phyloP scores from a whole-genome alignment of 2,797 vertebrate species.

The Enteromius fasciolatus region DNA sequence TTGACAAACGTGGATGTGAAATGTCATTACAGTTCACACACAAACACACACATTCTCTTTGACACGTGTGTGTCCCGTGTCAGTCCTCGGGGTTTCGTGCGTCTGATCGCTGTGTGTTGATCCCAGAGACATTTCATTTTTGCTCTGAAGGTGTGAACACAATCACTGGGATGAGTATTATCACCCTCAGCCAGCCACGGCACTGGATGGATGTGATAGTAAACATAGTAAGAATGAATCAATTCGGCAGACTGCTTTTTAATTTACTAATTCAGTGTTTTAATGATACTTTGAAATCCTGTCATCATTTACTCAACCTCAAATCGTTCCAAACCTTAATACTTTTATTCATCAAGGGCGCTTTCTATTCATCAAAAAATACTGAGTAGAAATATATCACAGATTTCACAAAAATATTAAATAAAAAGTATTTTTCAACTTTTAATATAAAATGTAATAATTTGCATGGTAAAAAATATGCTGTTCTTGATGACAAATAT shows the following conservation, averaged over 20 bases:
- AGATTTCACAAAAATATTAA: no score
- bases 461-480: not conserved
- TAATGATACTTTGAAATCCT: not conserved
- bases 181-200: not conserved
- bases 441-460: not conserved
- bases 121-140: not conserved
- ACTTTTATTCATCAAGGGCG: not conserved
- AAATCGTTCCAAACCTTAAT: not conserved
- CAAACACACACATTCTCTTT: not conserved
- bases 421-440: not conserved
- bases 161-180: not conserved
- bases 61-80: not conserved
- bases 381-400: not conserved
- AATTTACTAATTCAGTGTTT: conserved; percentile 6
- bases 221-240: not conserved
- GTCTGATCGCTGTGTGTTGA: conserved; percentile 6
- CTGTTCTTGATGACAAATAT: not conserved
- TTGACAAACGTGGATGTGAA: not conserved
- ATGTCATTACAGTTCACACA: conserved; percentile 4
- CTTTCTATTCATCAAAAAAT: no score
- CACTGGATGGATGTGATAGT: conserved; percentile 15
- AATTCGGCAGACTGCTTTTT: not conserved
- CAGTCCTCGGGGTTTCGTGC: not conserved
- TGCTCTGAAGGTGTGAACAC: conserved; percentile 17
- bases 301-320: not conserved